Percentiles rank a stretch among this genome's conserved stretches.
Evolutionary conservation across 1,140 invertebrate genomes (phyloP).

Genomic region (Chrysomallon squamiferum): DNA sequence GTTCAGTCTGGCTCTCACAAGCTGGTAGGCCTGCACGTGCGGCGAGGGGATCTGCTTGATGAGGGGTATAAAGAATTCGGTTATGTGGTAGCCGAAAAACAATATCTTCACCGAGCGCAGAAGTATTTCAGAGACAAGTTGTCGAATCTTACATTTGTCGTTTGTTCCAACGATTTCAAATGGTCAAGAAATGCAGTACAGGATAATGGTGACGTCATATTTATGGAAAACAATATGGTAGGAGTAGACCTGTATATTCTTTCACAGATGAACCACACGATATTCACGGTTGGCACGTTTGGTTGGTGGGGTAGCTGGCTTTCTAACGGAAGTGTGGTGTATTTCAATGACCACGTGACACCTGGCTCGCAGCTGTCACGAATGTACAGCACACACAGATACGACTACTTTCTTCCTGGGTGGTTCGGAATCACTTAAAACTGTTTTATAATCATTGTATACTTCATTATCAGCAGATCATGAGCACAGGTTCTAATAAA

Average conservation of each 20-base stretch:
- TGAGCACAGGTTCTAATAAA: no score
- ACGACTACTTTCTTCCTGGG: no score
- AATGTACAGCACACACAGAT: no score
- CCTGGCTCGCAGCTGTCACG: neutral
- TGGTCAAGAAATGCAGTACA: constrained; percentile 8
- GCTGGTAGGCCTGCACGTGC: constrained; percentile 25
- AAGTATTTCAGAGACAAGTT: constrained; percentile 13
- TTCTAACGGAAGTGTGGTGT: constrained; percentile 38
- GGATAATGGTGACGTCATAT: constrained; percentile 5
- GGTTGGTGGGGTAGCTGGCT: constrained; percentile 52
- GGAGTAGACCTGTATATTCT: constrained; percentile 46
- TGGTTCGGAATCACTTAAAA: no score
- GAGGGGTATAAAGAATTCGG: neutral
- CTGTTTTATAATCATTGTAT: no score
- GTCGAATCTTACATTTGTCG: constrained; percentile 9
- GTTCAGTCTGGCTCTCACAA: neutral
- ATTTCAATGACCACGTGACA: constrained; percentile 29
- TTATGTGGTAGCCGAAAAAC: neutral
- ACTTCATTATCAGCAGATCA: no score
- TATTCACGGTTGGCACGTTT: constrained; percentile 50
- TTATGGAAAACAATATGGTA: constrained; percentile 8
- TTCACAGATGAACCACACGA: constrained; percentile 39
- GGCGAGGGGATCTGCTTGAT: constrained; percentile 17
- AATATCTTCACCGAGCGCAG: constrained; percentile 9
- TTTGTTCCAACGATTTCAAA: neutral